Base-by-base conservation (phyloP, 2,113 vertebrate species). In the Psettodes erumei region DNA sequence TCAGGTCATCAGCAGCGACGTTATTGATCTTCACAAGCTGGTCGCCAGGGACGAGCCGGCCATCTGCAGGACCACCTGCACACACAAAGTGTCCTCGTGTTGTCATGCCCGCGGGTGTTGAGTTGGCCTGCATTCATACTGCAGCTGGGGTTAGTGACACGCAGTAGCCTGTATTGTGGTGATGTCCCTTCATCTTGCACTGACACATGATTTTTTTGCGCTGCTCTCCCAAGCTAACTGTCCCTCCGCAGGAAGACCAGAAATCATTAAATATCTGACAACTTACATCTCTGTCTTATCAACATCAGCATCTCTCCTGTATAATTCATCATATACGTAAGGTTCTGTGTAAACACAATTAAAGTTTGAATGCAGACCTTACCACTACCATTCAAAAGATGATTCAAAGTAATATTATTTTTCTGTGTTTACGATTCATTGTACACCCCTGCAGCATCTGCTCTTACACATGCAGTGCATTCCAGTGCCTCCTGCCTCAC, bases 11-110 rank as follows among this genome's bases (percentile, higher is more conserved):
- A 1, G 94, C 91, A 0, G 73, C 30, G 0, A 93, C 89, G 2
- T 95, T 93, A 90, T 98, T 98, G 92, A 99, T 96, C 53, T 86
- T 93, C 77, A 98, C 89, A 18, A 98, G 93, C 83, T 96, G 98
- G 90, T 99, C 98, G 0, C 97, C 96, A 0, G 96, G 94, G 86
- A 96, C 90, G 73, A 99, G 95, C 84, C 96, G 97, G 30, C 98
- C 96, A 0, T 99, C 96, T 6, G 96, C 97, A 0, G 96, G 95
- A 75, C 98, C 94, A 75, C 96, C 98, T 99, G 88, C 59, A 87
- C 55, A 82, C 84, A 91, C 72, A 92, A 72, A 84, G 86, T 66
- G 74, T 71, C 75, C 82, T 75, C 63, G 73, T 81, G 75, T 64
- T 75, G 83, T 81, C 75, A 76, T 21, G 65, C 67, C 58, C 50